Evolutionary conservation across 2,113 vertebrate genomes (phyloP), one percentile per base, ranked within the genome.

Genomic region (Colistium nudipinnis): DNA sequence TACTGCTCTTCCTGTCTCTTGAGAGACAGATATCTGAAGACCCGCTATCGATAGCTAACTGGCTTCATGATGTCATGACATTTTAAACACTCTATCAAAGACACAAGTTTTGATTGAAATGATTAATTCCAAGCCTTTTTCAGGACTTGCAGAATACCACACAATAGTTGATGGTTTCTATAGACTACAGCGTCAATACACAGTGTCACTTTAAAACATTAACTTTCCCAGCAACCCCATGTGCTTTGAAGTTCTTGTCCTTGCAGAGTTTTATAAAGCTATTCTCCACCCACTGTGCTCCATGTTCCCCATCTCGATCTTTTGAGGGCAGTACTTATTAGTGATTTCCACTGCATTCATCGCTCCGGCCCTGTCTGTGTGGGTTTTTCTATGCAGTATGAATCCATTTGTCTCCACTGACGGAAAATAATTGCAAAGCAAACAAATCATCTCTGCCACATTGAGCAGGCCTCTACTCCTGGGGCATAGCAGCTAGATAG

Each of bases 381-480:
- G 62, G 76, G 65, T 85, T 83, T 84, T 61, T 82, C 83, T 86
- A 75, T 93, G 92, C 92, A 76, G 88, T 90, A 93, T 93, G 92
- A 95, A 94, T 94, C 95, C 94, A 95, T 97, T 96, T 95, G 95
- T 97, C 95, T 97, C 95, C 94, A 94, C 94, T 95, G 95, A 95
- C 71, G 90, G 93, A 96, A 97, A 95, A 96, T 95, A 98, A 97
- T 96, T 92, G 94, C 94, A 96, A 96, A 97, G 94, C 95, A 96
- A 97, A 97, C 96, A 97, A 94, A 96, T 98, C 94, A 96, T 89
- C 84, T 88, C 89, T 91, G 92, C 92, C 93, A 96, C 94, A 92
- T 93, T 94, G 95, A 93, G 85, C 92, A 86, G 89, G 84, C 90
- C 93, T 94, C 94, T 90, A 84, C 87, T 93, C 90, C 41, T 57